Evolutionary conservation across 2,888 invertebrate species (phyloP).

Genomic region (Boloria euphrosyne): DNA sequence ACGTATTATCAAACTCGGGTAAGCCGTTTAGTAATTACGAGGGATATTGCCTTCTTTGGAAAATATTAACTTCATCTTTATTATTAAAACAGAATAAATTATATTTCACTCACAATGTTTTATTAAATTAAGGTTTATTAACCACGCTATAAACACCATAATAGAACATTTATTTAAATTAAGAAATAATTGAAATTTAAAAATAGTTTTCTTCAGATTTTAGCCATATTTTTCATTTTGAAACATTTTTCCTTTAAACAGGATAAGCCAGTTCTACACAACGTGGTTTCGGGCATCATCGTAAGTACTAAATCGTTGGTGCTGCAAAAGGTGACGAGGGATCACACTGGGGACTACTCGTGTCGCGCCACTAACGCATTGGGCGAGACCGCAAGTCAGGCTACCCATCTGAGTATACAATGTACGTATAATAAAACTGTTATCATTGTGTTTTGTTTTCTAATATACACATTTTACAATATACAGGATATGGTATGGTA

Average conservation of each 20-base stretch:
- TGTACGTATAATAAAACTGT: constrained; percentile 84
- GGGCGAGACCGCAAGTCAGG: constrained; percentile 90
- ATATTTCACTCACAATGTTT: too few species aligned
- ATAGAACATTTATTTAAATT: too few species aligned
- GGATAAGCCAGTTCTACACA: constrained; percentile 90
- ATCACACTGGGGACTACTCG: constrained; percentile 92
- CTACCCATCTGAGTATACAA: constrained; percentile 89
- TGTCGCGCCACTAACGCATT: constrained; percentile 91
- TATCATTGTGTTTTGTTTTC: background rate
- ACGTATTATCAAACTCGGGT: too few species aligned
- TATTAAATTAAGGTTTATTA: too few species aligned
- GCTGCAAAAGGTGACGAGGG: constrained; percentile 90
- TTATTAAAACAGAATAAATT: too few species aligned
- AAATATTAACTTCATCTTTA: too few species aligned
- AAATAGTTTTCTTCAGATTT: too few species aligned
- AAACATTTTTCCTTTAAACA: constrained; percentile 52
- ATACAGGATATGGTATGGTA: background rate
- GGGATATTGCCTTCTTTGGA: too few species aligned
- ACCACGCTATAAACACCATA: too few species aligned
- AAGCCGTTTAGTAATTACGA: too few species aligned
- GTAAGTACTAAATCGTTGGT: constrained; percentile 94
- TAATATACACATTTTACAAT: background rate
- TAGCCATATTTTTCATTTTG: too few species aligned
- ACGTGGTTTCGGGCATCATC: constrained; percentile 91
- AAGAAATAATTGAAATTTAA: too few species aligned